Conservation (phyloP, 1,140 invertebrate species). For the Diprion similis region DNA sequence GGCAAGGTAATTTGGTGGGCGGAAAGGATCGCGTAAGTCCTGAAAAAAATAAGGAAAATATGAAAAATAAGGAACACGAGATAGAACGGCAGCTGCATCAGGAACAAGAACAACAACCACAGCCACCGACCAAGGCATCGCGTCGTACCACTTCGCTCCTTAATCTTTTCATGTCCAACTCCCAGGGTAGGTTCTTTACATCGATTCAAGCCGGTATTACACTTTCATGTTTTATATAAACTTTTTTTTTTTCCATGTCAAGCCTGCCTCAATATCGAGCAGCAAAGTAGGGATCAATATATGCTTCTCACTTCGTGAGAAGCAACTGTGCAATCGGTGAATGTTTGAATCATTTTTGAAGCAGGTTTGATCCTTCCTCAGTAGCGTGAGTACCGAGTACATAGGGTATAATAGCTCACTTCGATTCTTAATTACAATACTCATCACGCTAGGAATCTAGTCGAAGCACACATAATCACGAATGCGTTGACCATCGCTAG, state of each 20-base stretch:
- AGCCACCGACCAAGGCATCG: constrained; percentile 75
- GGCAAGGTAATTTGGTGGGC: constrained; percentile 48
- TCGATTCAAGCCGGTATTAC: not conserved
- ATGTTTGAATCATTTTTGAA: not conserved
- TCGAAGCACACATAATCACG: not conserved
- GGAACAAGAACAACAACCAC: constrained; percentile 44
- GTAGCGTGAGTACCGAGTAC: not conserved
- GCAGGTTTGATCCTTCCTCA: not conserved
- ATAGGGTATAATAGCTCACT: not conserved
- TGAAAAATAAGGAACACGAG: constrained; percentile 19
- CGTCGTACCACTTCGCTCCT: constrained; percentile 91
- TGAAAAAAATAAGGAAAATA: constrained; percentile 54
- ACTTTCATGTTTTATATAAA: not conserved
- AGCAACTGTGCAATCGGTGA: too few relatives aligned
- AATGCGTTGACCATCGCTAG: not conserved
- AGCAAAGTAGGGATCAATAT: not conserved
- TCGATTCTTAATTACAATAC: not conserved
- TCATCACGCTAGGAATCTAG: not conserved
- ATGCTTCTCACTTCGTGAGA: too few relatives aligned
- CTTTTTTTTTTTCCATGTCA: not conserved
- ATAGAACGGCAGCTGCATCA: constrained; percentile 41
- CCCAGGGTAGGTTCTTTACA: constrained; percentile 75
- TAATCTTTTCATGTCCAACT: constrained; percentile 94
- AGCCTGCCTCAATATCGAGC: not conserved
- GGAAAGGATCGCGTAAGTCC: constrained; percentile 49